Base-by-base conservation (phyloP, 2,888 invertebrate genomes). In the Beris morrisii region DNA sequence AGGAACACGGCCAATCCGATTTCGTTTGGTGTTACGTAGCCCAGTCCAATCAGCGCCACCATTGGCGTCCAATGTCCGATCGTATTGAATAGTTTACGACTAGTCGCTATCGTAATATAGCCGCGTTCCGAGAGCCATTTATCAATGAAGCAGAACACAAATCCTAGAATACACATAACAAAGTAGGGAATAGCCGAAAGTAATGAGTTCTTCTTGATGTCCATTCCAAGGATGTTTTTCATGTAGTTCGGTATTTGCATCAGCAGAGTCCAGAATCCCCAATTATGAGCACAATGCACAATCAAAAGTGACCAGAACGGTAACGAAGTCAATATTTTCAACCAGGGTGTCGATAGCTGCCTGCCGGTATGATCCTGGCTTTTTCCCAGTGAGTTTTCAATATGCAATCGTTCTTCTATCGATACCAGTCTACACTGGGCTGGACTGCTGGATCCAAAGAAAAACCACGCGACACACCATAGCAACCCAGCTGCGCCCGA, bases 231-330 rank as follows among this genome's bases (percentile, higher is more conserved):
- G 4, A 92, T 87, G 54, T 86, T 84, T 72, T 85, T 86, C 86
- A 93, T 88, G 75, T 92, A 93, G 0, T 88, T 85, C 0, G 93
- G 93, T 74, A 91, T 88, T 77, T 93, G 89, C 0, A 92, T 92
- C 1, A 93, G 82, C 30, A 93, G 81, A 31, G 91, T 92, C 89
- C 91, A 93, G 79, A 90, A 92, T 31, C 92, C 92, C 85, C 92
- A 89, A 73, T 80, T 81, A 69, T 92, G 90, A 0, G 89, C 87
- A 69, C 87, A 85, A 75, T 93, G 92, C 0, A 88, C 86, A 2
- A 89, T 75, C 2, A 91, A 76, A 5, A 93, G 82, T 0, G 91
- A 87, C 86, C 89, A 87, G 75, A 93, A 88, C 0, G 93, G 91
- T 31, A 88, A 74, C 0, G 92, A 92, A 0, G 87, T 90, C 56